Evolutionary conservation across 2,888 invertebrate genomes (phyloP).

Genomic region (Drosophila nr. perissopoda): DNA sequence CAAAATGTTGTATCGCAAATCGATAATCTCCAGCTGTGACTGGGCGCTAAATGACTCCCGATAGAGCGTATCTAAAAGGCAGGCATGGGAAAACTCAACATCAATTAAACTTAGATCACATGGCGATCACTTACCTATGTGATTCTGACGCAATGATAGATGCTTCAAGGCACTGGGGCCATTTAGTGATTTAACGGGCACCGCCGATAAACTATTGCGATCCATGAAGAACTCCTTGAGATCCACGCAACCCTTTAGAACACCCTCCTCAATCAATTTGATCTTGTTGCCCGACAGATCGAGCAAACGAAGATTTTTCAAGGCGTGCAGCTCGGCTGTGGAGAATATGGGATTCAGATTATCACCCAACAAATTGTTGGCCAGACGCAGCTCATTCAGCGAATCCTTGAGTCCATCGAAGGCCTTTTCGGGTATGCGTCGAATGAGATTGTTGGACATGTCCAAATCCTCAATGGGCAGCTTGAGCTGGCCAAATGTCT

Average conservation of each 20-base stretch:
- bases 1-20: slow-evolving; percentile 92
- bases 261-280: slow-evolving; percentile 93
- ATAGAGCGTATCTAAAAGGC: slow-evolving; percentile 87
- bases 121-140: slow-evolving; percentile 87
- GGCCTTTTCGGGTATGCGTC: slow-evolving; percentile 91
- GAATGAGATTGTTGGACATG: slow-evolving; percentile 92
- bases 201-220: slow-evolving; percentile 90
- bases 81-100: not conserved
- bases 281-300: slow-evolving; percentile 93
- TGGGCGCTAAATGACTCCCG: slow-evolving; percentile 90
- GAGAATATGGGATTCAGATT: slow-evolving; percentile 96
- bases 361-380: slow-evolving; percentile 94
- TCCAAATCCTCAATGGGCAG: slow-evolving; percentile 91
- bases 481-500: slow-evolving; percentile 89
- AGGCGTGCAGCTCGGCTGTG: slow-evolving; percentile 92
- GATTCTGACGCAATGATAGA: slow-evolving; percentile 91
- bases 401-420: slow-evolving; percentile 88
- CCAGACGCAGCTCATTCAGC: slow-evolving; percentile 89
- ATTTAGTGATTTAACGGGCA: slow-evolving; percentile 92
- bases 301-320: slow-evolving; percentile 89
- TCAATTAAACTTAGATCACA: not conserved
- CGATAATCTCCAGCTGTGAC: slow-evolving; percentile 89
- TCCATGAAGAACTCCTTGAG: slow-evolving; percentile 92
- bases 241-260: slow-evolving; percentile 92
- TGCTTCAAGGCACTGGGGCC: slow-evolving; percentile 91